A percentile compares a stretch with the other conserved stretches of the same genome.
phyloP scores from a whole-genome alignment of 2,888 invertebrate genomes.

The Caenorhabditis macrosperma region DNA sequence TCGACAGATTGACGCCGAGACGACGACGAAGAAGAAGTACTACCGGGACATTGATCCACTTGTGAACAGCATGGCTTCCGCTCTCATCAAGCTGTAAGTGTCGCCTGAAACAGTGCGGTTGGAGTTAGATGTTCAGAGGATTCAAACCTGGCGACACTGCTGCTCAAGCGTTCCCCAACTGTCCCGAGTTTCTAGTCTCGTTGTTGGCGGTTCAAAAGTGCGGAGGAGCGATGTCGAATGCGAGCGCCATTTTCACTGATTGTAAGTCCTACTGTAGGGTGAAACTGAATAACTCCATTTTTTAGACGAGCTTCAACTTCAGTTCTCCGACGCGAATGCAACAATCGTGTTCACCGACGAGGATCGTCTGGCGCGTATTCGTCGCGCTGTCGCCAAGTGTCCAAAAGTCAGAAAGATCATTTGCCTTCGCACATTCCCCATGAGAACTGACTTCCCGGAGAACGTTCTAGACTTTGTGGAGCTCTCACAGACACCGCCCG shows the following conservation, averaged over 20 bases:
- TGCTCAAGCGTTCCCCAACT: slow-evolving; percentile 62
- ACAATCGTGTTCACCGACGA: slow-evolving; percentile 67
- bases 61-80: slow-evolving; percentile 51
- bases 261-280: no score
- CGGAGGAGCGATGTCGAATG: slow-evolving; percentile 75
- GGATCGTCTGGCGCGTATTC: slow-evolving; percentile 57
- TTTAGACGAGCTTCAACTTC: slow-evolving; percentile 68
- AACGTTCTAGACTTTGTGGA: slow-evolving; percentile 57
- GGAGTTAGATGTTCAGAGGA: slow-evolving; percentile 39
- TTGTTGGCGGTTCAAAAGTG: slow-evolving; percentile 64
- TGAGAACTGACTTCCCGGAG: slow-evolving; percentile 53
- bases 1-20: slow-evolving; percentile 55
- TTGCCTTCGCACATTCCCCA: slow-evolving; percentile 55
- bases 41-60: slow-evolving; percentile 51
- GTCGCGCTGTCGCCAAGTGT: slow-evolving; percentile 59
- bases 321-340: slow-evolving; percentile 64
- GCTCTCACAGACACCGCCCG: slow-evolving; percentile 34
- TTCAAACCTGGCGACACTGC: slow-evolving; percentile 61
- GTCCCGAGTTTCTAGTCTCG: slow-evolving; percentile 64
- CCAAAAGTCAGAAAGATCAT: slow-evolving; percentile 54
- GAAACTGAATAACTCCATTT: no score
- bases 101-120: background rate
- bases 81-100: slow-evolving; percentile 42
- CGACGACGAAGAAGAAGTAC: slow-evolving; percentile 47
- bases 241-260: slow-evolving; percentile 74